These are phyloP conservation scores for Listronotus oregonensis DNA, from an alignment of 1,140 invertebrate species.

Conservation along the genomic window DNA sequence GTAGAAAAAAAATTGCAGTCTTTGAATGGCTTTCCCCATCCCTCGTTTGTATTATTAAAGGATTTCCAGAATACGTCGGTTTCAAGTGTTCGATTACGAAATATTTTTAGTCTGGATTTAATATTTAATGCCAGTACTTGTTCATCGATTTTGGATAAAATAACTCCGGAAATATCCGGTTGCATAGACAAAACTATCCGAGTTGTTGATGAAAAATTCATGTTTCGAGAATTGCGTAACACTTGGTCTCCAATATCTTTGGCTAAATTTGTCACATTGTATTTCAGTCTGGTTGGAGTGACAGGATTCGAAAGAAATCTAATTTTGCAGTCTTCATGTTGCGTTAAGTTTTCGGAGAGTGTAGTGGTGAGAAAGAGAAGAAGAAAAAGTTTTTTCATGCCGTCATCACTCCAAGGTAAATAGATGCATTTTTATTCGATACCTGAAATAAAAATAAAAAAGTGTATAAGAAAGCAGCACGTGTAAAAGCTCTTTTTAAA, in stretches of 20 bases:
- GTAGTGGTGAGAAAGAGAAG: conserved; percentile 35
- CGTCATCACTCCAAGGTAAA: conserved; percentile 41
- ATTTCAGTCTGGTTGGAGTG: conserved; percentile 43
- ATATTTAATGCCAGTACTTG: conserved; percentile 41
- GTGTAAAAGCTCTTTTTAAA: too few species aligned
- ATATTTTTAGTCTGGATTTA: conserved; percentile 37
- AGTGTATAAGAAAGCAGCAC: too few species aligned
- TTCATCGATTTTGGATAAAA: conserved; percentile 29
- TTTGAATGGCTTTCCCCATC: conserved; percentile 47
- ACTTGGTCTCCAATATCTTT: conserved; percentile 21
- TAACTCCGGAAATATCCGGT: conserved; percentile 34
- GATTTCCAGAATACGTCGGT: conserved; percentile 42
- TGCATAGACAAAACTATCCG: conserved; percentile 27
- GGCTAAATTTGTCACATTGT: conserved; percentile 23
- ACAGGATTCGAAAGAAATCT: conserved; percentile 41
- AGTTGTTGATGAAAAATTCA: conserved; percentile 33
- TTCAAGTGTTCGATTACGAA: conserved; percentile 40
- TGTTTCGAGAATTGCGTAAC: conserved; percentile 3
- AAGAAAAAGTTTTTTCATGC: conserved; percentile 45
- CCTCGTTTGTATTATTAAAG: conserved; percentile 32
- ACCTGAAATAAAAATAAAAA: conserved; percentile 24
- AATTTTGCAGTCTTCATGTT: conserved; percentile 41
- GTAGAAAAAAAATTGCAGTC: conserved; percentile 41
- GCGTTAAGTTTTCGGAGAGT: conserved; percentile 11
- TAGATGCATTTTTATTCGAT: conserved; percentile 12